Evolutionary conservation across 2,113 vertebrate genomes (phyloP), one percentile per base, ranked within the genome.

Genomic region (Chionis minor): DNA sequence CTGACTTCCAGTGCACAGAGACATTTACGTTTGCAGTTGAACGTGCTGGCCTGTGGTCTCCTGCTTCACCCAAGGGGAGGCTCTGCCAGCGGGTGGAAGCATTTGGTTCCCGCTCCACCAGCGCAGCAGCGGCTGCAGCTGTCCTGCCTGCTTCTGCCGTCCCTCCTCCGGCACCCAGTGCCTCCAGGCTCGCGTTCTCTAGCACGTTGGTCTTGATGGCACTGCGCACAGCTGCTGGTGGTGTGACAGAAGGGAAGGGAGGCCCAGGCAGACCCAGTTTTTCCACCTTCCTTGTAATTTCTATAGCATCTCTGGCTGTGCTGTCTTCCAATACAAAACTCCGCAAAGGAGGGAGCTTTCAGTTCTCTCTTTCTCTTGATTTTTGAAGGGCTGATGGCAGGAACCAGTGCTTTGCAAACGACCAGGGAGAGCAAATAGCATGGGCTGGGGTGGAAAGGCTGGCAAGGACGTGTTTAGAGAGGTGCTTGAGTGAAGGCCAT

Each of bases 21-120:
- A 19, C 21, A 0, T 20, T 30, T 6, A 5, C 0, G 16, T 56
- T 54, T 66, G 69, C n/a, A 24, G 24, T 9, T 2, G 35, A 45
- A 19, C 0, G 0, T 0, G 0, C 32, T 32, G 18, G 47, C 14
- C 30, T 17, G 9, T 49, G 38, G 40, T 81, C 8, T 62, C 40
- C 32, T 16, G 59, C 56, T 52, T 61, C 0, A 1, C 54, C 49
- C 6, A 2, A 8, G 54, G n/a, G 18, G 8, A 33, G 21, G 24
- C 55, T 74, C 21, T 24, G 30, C 14, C 61, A 4, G 0, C 42
- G 56, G 56, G 26, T 21, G 67, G 40, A 52, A n/a, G 35, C 1
- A 1, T 23, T 18, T 18, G 49, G 17, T 21, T 40, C 42, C 38
- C 30, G 26, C 49, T 52, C 23, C 0, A 1, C 15, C 42, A 38